phyloP scores from a whole-genome alignment of 2,797 vertebrate species.

The Linurgus olivaceus region DNA sequence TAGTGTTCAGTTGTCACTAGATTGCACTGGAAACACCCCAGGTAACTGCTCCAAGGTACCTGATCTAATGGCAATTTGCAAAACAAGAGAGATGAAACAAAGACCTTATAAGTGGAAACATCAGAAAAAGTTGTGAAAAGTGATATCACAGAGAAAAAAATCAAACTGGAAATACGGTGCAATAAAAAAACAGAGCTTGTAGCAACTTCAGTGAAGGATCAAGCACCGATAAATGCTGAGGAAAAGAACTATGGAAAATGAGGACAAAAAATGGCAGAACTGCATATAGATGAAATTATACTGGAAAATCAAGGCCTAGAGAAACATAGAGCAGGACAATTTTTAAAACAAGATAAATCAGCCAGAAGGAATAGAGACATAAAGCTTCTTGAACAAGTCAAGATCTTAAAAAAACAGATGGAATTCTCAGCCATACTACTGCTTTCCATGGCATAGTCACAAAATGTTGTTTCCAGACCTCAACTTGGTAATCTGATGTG shows the following conservation, averaged over 20 bases:
- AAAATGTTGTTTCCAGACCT: background rate
- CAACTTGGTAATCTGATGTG: background rate
- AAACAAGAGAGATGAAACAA: background rate
- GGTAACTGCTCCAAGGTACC: background rate
- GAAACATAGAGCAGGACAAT: background rate
- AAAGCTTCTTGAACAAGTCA: background rate
- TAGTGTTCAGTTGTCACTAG: background rate
- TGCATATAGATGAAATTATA: background rate
- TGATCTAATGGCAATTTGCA: background rate
- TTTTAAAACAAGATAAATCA: background rate
- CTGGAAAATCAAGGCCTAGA: background rate
- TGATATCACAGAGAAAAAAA: background rate
- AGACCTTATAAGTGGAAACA: background rate
- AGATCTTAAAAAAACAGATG: background rate
- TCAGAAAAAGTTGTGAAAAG: background rate
- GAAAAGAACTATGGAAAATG: background rate
- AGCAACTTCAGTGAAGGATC: background rate
- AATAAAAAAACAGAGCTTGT: background rate
- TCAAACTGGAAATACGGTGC: background rate
- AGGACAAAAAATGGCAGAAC: background rate
- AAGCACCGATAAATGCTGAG: background rate
- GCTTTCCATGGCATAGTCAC: background rate
- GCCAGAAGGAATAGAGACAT: background rate
- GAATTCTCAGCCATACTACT: background rate
- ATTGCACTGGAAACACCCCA: background rate